Conservation (phyloP, 1,140 invertebrate species). For the Cotesia chilonis region DNA sequence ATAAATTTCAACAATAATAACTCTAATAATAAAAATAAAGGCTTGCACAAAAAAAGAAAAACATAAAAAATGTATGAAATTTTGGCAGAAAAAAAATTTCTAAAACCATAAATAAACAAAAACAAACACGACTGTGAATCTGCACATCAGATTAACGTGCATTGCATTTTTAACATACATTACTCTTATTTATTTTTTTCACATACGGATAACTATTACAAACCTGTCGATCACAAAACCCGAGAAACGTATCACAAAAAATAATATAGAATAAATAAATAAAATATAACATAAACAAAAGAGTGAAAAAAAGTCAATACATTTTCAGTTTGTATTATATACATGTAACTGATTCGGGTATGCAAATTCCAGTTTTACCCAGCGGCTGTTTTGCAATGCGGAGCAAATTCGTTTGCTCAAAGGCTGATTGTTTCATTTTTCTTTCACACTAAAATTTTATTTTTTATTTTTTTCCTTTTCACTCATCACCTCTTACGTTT, state of each 20-base stretch:
- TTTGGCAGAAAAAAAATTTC: no score
- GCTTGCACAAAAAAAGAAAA: no score
- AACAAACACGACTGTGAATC: background rate
- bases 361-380: constrained; percentile 42
- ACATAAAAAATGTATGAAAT: background rate
- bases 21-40: no score
- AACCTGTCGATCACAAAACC: constrained; percentile 16
- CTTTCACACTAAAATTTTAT: background rate
- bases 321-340: background rate
- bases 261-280: background rate
- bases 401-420: constrained; percentile 38
- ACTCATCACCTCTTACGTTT: background rate
- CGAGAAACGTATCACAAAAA: no score
- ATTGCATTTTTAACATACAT: constrained; percentile 12
- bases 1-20: no score
- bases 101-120: background rate
- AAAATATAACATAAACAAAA: background rate
- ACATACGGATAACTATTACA: background rate
- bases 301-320: constrained; percentile 5
- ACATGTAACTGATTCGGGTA: constrained; percentile 24
- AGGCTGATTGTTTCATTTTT: constrained; percentile 35
- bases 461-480: constrained; percentile 1
- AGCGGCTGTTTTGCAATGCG: constrained; percentile 30
- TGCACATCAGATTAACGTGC: background rate
- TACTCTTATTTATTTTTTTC: background rate